Evolutionary conservation across 2,797 vertebrate genomes (phyloP).

Genomic region (Lycodopsis pacificus): DNA sequence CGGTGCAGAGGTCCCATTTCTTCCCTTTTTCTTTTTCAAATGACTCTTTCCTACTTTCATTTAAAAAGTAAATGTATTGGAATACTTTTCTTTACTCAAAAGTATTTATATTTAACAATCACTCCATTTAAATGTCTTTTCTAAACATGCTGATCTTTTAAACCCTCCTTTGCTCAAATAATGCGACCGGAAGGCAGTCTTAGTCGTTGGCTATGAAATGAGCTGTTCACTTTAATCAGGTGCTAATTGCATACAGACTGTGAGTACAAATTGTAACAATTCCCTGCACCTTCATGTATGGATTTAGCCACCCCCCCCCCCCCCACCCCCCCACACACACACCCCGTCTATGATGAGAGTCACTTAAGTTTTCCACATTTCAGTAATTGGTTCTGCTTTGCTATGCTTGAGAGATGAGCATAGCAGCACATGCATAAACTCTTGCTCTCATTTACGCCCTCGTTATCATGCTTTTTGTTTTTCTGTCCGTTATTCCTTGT

Average conservation of each 20-base stretch:
- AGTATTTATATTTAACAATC: background rate
- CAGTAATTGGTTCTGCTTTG: constrained; percentile 10
- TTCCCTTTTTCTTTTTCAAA: background rate
- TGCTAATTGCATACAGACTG: constrained; percentile 45
- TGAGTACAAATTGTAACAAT: constrained; percentile 44
- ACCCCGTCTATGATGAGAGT: constrained; percentile 20
- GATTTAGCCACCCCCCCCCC: constrained; percentile 4
- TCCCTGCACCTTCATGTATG: constrained; percentile 26
- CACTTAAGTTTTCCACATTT: constrained; percentile 10
- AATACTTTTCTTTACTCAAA: background rate
- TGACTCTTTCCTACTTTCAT: background rate
- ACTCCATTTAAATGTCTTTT: constrained; percentile 5
- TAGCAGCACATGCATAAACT: constrained; percentile 3
- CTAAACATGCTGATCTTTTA: constrained; percentile 10
- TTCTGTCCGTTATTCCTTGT: constrained; percentile 30
- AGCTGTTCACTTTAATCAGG: constrained; percentile 38
- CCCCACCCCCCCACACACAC: background rate
- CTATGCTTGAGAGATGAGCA: constrained; percentile 10
- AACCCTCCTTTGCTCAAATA: constrained; percentile 14
- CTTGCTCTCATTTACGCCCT: background rate
- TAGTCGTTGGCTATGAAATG: constrained; percentile 35
- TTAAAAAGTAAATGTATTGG: background rate
- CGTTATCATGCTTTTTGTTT: background rate
- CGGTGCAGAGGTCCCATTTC: background rate
- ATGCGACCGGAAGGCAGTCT: constrained; percentile 1